These are phyloP conservation scores for Berghia stephanieae DNA, from an alignment of 1,140 invertebrate species.

Conservation along the genomic window DNA sequence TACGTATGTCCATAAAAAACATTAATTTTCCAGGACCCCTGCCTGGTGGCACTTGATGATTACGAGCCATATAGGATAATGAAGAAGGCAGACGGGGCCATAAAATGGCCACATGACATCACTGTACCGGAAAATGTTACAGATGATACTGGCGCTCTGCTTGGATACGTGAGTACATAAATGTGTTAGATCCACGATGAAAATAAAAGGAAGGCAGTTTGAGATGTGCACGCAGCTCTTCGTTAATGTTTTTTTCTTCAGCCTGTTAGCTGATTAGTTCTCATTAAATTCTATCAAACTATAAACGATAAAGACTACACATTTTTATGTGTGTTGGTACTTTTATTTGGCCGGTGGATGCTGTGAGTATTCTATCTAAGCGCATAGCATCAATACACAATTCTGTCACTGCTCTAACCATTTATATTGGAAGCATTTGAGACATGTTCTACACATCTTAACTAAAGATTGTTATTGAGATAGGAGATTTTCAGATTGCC, in stretches of 20 bases:
- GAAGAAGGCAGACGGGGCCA: slow-evolving; percentile 45
- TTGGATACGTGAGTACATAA: slow-evolving; percentile 57
- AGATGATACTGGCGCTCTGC: slow-evolving; percentile 44
- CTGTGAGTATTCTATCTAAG: no score
- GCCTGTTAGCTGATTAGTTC: no score
- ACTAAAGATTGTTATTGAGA: no score
- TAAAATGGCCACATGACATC: slow-evolving; percentile 54
- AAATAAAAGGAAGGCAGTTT: background rate
- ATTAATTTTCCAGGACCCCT: slow-evolving; percentile 53
- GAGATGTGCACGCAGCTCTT: no score
- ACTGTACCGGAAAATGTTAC: slow-evolving; percentile 39
- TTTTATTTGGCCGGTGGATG: background rate
- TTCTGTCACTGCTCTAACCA: no score
- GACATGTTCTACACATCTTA: no score
- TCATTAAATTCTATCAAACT: no score
- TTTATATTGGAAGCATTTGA: no score
- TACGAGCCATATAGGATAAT: slow-evolving; percentile 58
- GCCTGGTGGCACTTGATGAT: slow-evolving; percentile 53
- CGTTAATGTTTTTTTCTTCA: background rate
- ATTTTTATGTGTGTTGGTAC: background rate
- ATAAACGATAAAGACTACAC: no score
- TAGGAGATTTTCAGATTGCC: no score
- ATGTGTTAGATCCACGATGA: background rate
- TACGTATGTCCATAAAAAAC: background rate
- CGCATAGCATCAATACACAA: no score